Percentiles rank a stretch among this genome's conserved stretches.
Evolutionary conservation across 2,113 vertebrate genomes (phyloP).

Genomic region (Sorex araneus): DNA sequence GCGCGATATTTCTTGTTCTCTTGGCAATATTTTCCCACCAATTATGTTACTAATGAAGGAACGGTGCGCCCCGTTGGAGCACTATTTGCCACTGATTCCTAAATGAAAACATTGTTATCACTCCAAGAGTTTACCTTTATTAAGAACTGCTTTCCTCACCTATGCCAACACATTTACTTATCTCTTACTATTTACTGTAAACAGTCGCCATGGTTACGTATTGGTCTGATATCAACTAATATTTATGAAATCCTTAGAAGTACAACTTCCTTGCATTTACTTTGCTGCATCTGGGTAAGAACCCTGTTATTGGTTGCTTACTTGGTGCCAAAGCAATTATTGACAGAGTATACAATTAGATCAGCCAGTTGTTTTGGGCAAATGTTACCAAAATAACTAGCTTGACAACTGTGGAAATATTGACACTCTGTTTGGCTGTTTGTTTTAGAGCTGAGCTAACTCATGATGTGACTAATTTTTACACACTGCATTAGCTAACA

Average conservation of each 20-base stretch:
- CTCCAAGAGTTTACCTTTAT: background rate
- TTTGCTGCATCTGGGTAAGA: background rate
- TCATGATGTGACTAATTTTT: constrained; percentile 40
- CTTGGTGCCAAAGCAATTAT: constrained; percentile 31
- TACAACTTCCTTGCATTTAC: background rate
- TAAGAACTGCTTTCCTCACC: constrained; percentile 44
- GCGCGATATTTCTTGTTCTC: constrained; percentile 22
- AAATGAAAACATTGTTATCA: constrained; percentile 55
- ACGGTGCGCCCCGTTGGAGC: background rate
- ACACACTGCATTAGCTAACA: background rate
- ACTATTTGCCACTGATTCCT: background rate
- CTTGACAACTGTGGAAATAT: constrained; percentile 40
- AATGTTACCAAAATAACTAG: constrained; percentile 18
- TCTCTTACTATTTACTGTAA: constrained; percentile 13
- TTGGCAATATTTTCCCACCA: background rate
- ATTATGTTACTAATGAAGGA: background rate
- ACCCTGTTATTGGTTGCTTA: background rate
- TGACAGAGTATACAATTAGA: constrained; percentile 22
- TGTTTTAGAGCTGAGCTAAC: background rate
- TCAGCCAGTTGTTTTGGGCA: background rate
- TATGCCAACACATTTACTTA: constrained; percentile 24
- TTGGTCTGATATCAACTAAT: background rate
- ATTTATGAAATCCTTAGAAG: background rate
- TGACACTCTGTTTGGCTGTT: background rate
- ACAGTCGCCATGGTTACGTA: background rate